Conservation (phyloP, 2,888 invertebrate genomes). For the Microplitis manilae region DNA sequence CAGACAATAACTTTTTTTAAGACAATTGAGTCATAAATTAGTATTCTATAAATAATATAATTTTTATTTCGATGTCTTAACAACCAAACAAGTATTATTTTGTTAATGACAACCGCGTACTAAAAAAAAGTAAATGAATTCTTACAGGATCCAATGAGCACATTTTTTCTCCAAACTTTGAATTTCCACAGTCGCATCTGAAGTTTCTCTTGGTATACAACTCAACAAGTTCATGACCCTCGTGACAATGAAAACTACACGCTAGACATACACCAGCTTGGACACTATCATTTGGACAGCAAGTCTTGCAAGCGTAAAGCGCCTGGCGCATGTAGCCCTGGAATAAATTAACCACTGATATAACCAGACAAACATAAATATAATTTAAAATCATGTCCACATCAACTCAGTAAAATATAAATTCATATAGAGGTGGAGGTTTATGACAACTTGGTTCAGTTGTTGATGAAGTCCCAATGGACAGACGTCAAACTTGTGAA, state of each 20-base stretch:
- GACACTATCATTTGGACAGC: constrained; percentile 78
- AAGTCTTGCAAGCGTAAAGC: constrained; percentile 94
- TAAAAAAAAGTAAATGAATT: constrained; percentile 10
- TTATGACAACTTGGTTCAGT: no score
- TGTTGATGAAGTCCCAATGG: no score
- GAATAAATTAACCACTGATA: no score
- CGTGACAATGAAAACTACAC: constrained; percentile 95
- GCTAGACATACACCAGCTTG: constrained; percentile 93
- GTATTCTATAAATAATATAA: no score
- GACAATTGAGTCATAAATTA: no score
- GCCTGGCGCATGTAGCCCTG: constrained; percentile 96
- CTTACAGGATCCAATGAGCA: constrained; percentile 81
- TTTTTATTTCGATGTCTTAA: neutral
- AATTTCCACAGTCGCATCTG: constrained; percentile 95
- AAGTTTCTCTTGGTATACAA: constrained; percentile 97
- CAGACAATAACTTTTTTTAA: no score
- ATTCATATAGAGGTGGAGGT: no score
- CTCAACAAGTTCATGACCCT: constrained; percentile 94
- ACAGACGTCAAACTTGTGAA: no score
- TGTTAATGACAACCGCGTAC: neutral
- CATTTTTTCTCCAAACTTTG: constrained; percentile 78
- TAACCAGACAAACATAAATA: neutral
- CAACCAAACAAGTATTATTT: neutral
- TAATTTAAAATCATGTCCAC: no score
- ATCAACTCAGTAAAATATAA: no score